Base-by-base conservation (phyloP, 2,797 vertebrate species). In the Apogon hyalosoma region DNA sequence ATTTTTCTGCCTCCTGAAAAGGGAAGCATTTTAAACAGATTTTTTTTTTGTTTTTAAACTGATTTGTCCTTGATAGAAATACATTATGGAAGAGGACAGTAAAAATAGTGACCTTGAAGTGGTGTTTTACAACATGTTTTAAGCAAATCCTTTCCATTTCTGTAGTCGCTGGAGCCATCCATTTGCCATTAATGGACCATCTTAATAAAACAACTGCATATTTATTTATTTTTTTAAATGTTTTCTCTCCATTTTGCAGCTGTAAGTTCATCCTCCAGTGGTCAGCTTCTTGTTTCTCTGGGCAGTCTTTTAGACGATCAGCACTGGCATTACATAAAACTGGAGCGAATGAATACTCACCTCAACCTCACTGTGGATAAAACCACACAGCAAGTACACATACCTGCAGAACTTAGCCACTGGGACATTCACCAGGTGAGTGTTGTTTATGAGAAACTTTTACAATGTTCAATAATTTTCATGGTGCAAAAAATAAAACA, bases 251-350 rank as follows among this genome's bases (percentile, higher is more conserved):
- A 0, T 52, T 4, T 47, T 69, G 9, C 84, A 95, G 94, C 84
- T 63, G 70, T 81, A 75, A 85, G 77, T 51, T 84, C 69, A 42
- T 84, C 90, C 36, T 69, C 91, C 31, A 88, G 89, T 36, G 80
- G 88, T 46, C 92, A 91, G 86, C 85, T 93, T 66, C 91, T 89
- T 28, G 89, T 94, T 64, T 94, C 94, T 12, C 72, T 98, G 86
- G 97, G 98, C 6, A 98, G 95, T 78, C 95, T 99, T 38, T 88
- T 99, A 33, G 98, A 99, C 42, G 98, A 99, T 82, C 96, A 97
- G 65, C 96, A 97, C 50, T 99, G 98, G 98, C 98, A 99, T 71
- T 94, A 92, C 0, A 95, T 99, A 18, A 94, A 94, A 76, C 94
- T 99, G 6, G 96, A 98, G 65, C 91, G 95, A 6, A 95, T 95